These are phyloP conservation scores for Hylaeus anthracinus DNA, from an alignment of 1,140 invertebrate species.

Conservation along the genomic window DNA sequence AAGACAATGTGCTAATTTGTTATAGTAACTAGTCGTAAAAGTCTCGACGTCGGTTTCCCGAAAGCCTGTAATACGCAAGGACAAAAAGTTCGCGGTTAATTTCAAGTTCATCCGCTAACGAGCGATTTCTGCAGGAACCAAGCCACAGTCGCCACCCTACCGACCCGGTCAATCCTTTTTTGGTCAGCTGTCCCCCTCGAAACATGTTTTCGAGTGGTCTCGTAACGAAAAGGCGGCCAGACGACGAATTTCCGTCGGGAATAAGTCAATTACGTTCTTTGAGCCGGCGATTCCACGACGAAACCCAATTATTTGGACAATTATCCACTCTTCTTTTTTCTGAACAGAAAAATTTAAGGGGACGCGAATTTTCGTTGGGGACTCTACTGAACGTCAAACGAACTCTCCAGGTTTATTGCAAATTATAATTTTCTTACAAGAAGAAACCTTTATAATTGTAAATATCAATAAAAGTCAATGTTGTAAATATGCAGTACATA, in stretches of 20 bases:
- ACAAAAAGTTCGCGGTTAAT: constrained; percentile 32
- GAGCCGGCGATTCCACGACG: too few relatives aligned
- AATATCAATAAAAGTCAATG: too few relatives aligned
- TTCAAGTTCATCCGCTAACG: constrained; percentile 34
- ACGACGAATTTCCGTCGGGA: constrained; percentile 31
- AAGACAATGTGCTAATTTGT: not conserved
- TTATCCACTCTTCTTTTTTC: not conserved
- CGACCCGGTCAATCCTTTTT: not conserved
- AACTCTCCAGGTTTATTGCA: too few relatives aligned
- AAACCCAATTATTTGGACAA: too few relatives aligned
- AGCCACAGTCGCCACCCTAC: not conserved
- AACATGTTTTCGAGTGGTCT: not conserved
- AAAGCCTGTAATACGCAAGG: not conserved
- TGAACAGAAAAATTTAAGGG: too few relatives aligned
- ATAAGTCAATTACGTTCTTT: constrained; percentile 38
- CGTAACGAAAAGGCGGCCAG: constrained; percentile 19
- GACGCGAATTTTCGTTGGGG: too few relatives aligned
- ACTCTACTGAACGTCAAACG: too few relatives aligned
- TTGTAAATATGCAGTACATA: too few relatives aligned
- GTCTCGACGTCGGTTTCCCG: not conserved
- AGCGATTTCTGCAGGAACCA: constrained; percentile 22
- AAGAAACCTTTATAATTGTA: too few relatives aligned
- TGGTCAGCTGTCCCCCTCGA: too few relatives aligned
- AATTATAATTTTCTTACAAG: too few relatives aligned
- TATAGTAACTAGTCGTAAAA: not conserved